These are phyloP conservation scores for Myopa tessellatipennis DNA, from an alignment of 2,888 invertebrate species.

Conservation along the genomic window DNA sequence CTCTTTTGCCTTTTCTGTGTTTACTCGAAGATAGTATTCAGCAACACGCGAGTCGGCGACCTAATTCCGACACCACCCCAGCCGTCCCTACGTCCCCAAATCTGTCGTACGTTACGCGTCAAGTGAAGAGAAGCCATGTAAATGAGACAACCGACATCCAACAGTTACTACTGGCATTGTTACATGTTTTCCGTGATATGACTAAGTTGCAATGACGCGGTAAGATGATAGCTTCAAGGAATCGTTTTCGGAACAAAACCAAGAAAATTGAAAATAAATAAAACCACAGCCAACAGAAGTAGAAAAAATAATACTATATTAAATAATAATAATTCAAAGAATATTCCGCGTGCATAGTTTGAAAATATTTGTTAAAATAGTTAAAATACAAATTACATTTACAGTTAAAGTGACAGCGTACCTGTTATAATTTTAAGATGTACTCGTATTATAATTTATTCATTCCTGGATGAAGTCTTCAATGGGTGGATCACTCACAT, in stretches of 20 bases:
- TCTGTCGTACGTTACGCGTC: background rate
- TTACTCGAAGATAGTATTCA: background rate
- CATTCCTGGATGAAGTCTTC: too few species aligned
- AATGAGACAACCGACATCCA: slow-evolving; percentile 51
- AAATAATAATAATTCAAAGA: too few species aligned
- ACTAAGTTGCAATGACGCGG: slow-evolving; percentile 49
- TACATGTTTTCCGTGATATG: slow-evolving; percentile 57
- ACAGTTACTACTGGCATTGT: slow-evolving; percentile 44
- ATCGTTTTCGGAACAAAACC: slow-evolving; percentile 18
- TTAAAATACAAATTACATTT: too few species aligned
- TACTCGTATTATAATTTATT: too few species aligned
- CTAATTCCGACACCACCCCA: slow-evolving; percentile 55
- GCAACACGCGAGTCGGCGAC: slow-evolving; percentile 52
- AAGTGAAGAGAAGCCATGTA: slow-evolving; percentile 50
- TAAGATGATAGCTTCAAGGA: slow-evolving; percentile 50
- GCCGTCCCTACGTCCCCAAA: background rate
- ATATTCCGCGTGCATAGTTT: too few species aligned
- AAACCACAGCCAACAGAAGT: background rate
- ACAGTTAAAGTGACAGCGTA: too few species aligned
- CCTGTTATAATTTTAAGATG: too few species aligned
- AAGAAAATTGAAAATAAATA: background rate
- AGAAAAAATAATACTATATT: too few species aligned
- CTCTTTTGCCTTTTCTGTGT: too few species aligned
- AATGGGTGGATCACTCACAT: too few species aligned
- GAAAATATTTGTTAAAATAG: too few species aligned